Base-by-base conservation (phyloP, 2,113 vertebrate species). In the Eptesicus fuscus region DNA sequence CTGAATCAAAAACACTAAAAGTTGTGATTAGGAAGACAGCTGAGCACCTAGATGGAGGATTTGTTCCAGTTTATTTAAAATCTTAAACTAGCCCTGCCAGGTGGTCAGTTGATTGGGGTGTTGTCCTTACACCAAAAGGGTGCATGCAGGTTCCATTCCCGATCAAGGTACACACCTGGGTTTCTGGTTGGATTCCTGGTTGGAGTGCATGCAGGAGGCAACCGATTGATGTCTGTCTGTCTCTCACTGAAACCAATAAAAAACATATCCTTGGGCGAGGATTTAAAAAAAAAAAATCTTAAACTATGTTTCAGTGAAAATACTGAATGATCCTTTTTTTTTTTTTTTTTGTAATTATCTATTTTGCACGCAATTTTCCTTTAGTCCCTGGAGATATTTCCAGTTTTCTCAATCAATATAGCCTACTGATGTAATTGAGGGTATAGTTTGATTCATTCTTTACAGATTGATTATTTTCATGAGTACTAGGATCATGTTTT, bases 11-110 rank as follows among this genome's bases (percentile, higher is more conserved):
- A 93, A 61, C 94, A 77, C 86, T 92, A 92, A 88, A 92, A 89
- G 63, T 96, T 95, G 35, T 90, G 89, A 88, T 95, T 89, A 95
- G 91, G 69, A 97, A 95, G 59, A 63, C 73, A 59, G 69, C 87
- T 92, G 90, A 86, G 32, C 69, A 91, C 87, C 40, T 87, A 88
- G 79, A 76, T n/a, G 78, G 95, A 73, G 76, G 37, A 59, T 85
- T 94, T 71, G 9, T 25, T 63, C 28, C 30, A 16, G 73, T 4
- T 93, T 95, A 12, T 59, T 89, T 88, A 85, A 96, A 80, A 49
- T n/a, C 30, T 49, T 77, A 28, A 71, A n/a, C 32, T 67, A n/a
- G 32, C 63, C 32, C 32, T 67, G 32, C 30, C 32, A 32, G 63
- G 32, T 67, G 30, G 63, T 67, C 63, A 67, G 63, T 67, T 67